These are phyloP conservation scores for Diadema setosum DNA, from an alignment of 35 echinoderm and acorn worm genomes.

Conservation along the genomic window DNA sequence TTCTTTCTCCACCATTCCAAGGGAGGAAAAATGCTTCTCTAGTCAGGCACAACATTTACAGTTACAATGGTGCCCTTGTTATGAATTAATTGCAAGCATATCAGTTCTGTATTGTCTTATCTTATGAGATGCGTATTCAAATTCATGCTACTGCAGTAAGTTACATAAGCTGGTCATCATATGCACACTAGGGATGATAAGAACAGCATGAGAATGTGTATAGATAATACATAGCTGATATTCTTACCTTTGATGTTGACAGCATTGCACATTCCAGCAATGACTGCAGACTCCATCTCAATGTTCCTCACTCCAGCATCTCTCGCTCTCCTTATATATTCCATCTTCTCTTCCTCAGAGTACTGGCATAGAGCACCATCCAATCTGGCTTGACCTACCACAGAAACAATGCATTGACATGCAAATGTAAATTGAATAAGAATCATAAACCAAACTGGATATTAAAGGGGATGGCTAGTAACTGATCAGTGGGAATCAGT, in stretches of 20 bases:
- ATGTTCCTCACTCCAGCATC: conserved; percentile 84
- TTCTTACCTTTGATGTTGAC: conserved; percentile 65
- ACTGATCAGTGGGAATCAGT: too few relatives aligned
- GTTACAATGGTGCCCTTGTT: neutral
- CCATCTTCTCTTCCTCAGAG: conserved; percentile 76
- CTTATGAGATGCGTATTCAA: neutral
- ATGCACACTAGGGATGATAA: neutral
- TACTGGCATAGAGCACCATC: conserved; percentile 92
- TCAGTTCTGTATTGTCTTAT: neutral
- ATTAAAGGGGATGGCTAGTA: too few relatives aligned
- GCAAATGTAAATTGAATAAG: too few relatives aligned
- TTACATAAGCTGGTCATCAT: neutral
- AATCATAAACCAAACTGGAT: too few relatives aligned
- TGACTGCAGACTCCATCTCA: conserved; percentile 82
- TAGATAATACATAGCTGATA: neutral
- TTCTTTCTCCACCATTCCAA: too few relatives aligned
- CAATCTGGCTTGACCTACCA: conserved; percentile 75
- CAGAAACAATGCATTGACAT: too few relatives aligned
- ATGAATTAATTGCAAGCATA: neutral
- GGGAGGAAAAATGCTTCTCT: too few relatives aligned
- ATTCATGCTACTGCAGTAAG: neutral
- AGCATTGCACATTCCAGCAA: conserved; percentile 74
- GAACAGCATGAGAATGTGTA: neutral
- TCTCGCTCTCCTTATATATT: conserved; percentile 55
- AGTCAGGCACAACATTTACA: too few relatives aligned